Evolutionary conservation across 2,797 vertebrate genomes (phyloP).

Genomic region (Neosilurus hyrtlii): DNA sequence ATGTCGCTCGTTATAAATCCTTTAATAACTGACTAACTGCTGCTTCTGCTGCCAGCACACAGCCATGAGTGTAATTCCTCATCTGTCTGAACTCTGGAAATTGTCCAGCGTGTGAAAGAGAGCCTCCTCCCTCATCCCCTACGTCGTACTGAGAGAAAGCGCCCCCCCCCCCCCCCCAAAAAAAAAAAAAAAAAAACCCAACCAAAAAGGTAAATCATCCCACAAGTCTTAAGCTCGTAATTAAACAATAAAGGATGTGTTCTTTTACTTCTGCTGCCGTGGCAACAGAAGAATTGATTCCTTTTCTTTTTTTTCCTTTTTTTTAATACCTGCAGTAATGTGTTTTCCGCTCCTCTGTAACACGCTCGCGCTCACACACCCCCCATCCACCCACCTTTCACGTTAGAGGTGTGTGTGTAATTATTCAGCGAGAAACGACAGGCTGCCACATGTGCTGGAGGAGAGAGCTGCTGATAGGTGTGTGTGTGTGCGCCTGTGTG

Average conservation of each 20-base stretch:
- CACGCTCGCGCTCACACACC: slow-evolving; percentile 36
- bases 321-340: slow-evolving; percentile 66
- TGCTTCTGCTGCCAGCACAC: slow-evolving; percentile 20
- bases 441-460: slow-evolving; percentile 63
- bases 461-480: slow-evolving; percentile 60
- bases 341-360: slow-evolving; percentile 55
- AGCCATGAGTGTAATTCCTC: slow-evolving; percentile 48
- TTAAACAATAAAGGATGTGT: slow-evolving; percentile 73
- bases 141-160: too few species aligned
- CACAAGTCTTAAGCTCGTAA: slow-evolving; percentile 66
- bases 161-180: slow-evolving; percentile 46
- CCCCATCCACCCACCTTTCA: slow-evolving; percentile 55
- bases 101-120: slow-evolving; percentile 54
- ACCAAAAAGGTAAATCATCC: slow-evolving; percentile 62
- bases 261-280: slow-evolving; percentile 65
- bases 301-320: slow-evolving; percentile 63
- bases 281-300: slow-evolving; percentile 63
- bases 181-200: slow-evolving; percentile 52
- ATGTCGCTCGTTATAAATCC: slow-evolving; percentile 1
- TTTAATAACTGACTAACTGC: slow-evolving; percentile 24
- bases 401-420: slow-evolving; percentile 63
- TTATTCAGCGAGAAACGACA: slow-evolving; percentile 68
- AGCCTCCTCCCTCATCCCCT: slow-evolving; percentile 61
- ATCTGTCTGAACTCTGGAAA: slow-evolving; percentile 52
- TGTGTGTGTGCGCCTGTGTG: slow-evolving; percentile 43